Conservation (phyloP, 2,888 invertebrate genomes). For the Macaria notata region DNA sequence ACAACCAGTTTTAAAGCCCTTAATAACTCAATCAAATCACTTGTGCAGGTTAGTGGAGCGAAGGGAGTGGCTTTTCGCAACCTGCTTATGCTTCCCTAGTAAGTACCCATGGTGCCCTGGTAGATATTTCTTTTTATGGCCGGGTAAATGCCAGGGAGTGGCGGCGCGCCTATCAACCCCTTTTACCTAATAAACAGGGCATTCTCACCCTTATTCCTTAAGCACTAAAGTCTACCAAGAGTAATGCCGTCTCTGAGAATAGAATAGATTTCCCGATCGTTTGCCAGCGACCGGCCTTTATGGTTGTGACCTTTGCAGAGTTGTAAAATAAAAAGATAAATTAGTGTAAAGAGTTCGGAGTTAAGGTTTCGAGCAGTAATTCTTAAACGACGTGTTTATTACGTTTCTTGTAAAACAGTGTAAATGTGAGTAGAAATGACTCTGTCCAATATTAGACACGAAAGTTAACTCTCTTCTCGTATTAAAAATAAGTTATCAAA, state of each 20-base stretch:
- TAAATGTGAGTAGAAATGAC: too few relatives aligned
- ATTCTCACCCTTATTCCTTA: conserved; percentile 35
- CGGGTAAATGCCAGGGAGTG: conserved; percentile 79
- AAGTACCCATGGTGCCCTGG: conserved; percentile 61
- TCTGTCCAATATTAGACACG: too few relatives aligned
- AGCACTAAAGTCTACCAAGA: background rate
- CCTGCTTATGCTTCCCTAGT: conserved; percentile 60
- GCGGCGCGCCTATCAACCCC: conserved; percentile 57
- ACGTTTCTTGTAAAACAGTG: too few relatives aligned
- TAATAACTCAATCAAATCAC: conserved; percentile 21
- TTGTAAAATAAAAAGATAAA: conserved; percentile 24
- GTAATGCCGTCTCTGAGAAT: conserved; percentile 4
- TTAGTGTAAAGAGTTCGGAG: conserved; percentile 17
- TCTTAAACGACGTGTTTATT: background rate
- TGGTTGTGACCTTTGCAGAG: conserved; percentile 24
- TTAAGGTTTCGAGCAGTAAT: conserved; percentile 4
- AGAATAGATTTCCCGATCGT: conserved; percentile 27
- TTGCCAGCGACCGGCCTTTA: conserved; percentile 25
- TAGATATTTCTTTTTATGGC: conserved; percentile 80
- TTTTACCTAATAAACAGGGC: conserved; percentile 38
- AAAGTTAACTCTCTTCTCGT: too few relatives aligned
- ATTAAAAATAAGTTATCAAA: too few relatives aligned
- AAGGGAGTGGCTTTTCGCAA: conserved; percentile 73
- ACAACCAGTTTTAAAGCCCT: conserved; percentile 17
- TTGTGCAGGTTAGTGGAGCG: conserved; percentile 69